Evolutionary conservation across 1,140 invertebrate genomes (phyloP), one percentile per base, ranked within the genome.

Genomic region (Drosophila tropicalis): DNA sequence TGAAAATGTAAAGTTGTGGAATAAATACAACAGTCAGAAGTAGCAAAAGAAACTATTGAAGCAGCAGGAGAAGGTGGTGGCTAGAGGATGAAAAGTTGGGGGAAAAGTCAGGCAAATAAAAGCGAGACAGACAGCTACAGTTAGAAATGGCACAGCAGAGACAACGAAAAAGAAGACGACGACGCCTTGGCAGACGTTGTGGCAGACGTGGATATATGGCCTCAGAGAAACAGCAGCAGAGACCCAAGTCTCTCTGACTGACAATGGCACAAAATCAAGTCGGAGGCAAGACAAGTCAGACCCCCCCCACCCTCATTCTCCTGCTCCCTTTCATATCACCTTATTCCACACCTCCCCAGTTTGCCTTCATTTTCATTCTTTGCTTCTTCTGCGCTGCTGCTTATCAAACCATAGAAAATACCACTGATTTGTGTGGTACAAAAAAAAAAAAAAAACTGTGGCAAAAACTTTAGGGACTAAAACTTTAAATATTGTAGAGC

Each of bases 141-240:
- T 62, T 62, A 62, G 60, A 39, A 64, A 47, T 32, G 34, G 34
- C 62, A 29, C 22, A 39, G 5, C 25, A 29, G 25, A 63, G 44
- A 32, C 47, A 47, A 22, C 36, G 15, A 13, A 22, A 57, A 64
- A 62, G 51, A 67, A 70, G 66, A 72, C 74, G 71, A 36, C 34
- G 34, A 58, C 41, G 71, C 39, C 60, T 40, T 63, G 70, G 82
- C 83, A 86, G 82, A 86, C 82, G 51, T 72, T 83, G 83, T 83
- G 69, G 82, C 82, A 86, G 82, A 86, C 83, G 79, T 86, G 80
- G 70, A 86, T 86, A 86, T 87, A 86, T 87, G 72, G 76, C 82
- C 68, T 63, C 55, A 76, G 62, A 57, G 2, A 51, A 55, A 51
- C 56, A 64, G 29, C 36, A 47, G 10, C 40, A 47, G 58, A 36